Evolutionary conservation across 2,113 vertebrate genomes (phyloP), one percentile per base, ranked within the genome.

Genomic region (Nanorana parkeri): DNA sequence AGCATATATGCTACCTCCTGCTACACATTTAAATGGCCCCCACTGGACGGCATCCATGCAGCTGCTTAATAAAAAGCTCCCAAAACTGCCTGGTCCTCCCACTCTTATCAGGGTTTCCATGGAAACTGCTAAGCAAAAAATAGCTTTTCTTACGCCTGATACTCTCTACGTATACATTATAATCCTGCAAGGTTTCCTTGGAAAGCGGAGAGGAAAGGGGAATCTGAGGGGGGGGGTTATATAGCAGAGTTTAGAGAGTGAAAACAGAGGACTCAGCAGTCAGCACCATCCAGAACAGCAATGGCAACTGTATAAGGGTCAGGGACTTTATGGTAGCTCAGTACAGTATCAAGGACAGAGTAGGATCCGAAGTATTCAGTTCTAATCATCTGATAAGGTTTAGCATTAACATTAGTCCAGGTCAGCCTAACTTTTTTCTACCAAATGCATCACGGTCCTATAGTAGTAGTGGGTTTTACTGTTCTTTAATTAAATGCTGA

Each of bases 121-220:
- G 69, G 79, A 81, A 81, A 81, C 79, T 73, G 79, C 41, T 55
- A 81, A 74, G 79, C 69, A 81, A 81, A 81, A 81, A 81, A 81
- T 81, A 81, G 79, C 79, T 81, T 64, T 81, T 74, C 79, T 81
- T 74, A 73, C 28, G 79, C 79, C 69, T 65, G 69, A 56, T 74
- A 81, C 55, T 71, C 69, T 74, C 56, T 81, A 81, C 68, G 79
- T 81, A 54, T 36, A 74, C 79, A 81, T 17, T 69, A 81, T 74
- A 81, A 81, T 81, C 69, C 79, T 74, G 65, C 77, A 68, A 60
- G 60, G 69, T 81, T 81, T 81, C 79, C 79, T 81, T 81, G 79
- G 69, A 81, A 81, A 81, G 79, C 68, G 26, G 51, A 81, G 69
- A 73, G 56, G 8, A 65, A 52, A 23, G 24, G n/a, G 51, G 61